Evolutionary conservation across 1,140 invertebrate species (phyloP), one percentile per base, ranked within the genome.

Genomic region (Diabrotica virgifera): DNA sequence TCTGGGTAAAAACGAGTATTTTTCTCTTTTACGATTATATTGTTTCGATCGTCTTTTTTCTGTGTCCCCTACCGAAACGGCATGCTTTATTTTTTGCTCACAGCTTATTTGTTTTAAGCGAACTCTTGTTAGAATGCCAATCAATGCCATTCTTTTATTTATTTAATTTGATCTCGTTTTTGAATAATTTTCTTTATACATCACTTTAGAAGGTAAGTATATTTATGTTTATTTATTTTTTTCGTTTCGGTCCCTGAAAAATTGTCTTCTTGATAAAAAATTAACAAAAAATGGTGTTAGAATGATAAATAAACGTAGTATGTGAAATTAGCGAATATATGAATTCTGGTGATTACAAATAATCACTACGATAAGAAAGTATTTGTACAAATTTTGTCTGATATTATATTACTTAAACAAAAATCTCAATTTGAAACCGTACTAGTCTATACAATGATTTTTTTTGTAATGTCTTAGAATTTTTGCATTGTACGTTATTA

Each of bases 371-470:
- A 37, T 14, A 50, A 52, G 13, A 36, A 60, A 60, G 53, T 60
- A 36, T 36, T 60, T 62, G 60, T 62, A 62, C 60, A 62, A 62
- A 62, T 62, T 62, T 40, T 62, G 51, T 62, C 60, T 62, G 60
- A 62, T 62, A 62, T 62, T 62, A 62, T 54, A n/a, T n/a, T n/a
- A 50, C 59, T 38, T 51, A 36, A 50, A 46, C 40, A 52, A 62
- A 62, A 64, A 68, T 68, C 67, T 68, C 67, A 68, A 14, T 63
- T 62, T 64, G 63, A 57, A 66, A 68, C 64, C 53, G 59, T 68
- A 65, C 67, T 68, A 68, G 67, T 68, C 67, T 68, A 56, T n/a
- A n/a, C 53, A 61, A 63, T 67, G 52, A 60, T 54, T 68, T 64
- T 68, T 68, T 59, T 63, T 12, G 61, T 46, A 60, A 24, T 62